These are phyloP conservation scores for Celastrina argiolus DNA, from an alignment of 2,888 invertebrate genomes.

Conservation along the genomic window DNA sequence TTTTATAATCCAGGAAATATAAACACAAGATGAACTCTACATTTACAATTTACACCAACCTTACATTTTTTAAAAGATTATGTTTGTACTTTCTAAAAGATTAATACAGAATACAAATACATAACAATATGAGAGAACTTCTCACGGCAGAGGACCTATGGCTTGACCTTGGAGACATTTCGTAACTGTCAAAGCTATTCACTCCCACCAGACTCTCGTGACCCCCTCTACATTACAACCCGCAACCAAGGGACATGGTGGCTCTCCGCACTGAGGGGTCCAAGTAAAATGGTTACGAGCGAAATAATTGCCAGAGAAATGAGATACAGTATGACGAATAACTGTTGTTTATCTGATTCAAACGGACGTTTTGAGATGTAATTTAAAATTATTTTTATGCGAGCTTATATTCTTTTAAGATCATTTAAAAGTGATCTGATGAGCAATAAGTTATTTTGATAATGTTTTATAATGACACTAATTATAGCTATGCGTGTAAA, in stretches of 20 bases:
- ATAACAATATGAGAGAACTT: slow-evolving; percentile 38
- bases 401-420: neutral
- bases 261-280: slow-evolving; percentile 32
- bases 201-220: slow-evolving; percentile 43
- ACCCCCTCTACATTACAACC: slow-evolving; percentile 22
- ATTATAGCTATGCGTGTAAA: too few relatives aligned
- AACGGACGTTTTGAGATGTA: neutral
- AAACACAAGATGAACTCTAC: too few relatives aligned
- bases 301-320: slow-evolving; percentile 59
- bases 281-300: slow-evolving; percentile 40
- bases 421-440: neutral
- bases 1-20: too few relatives aligned
- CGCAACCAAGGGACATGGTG: neutral
- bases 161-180: slow-evolving; percentile 57
- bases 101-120: slow-evolving; percentile 5
- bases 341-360: slow-evolving; percentile 29
- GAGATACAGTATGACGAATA: slow-evolving; percentile 55
- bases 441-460: too few relatives aligned
- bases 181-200: slow-evolving; percentile 65
- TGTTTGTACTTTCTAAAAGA: neutral
- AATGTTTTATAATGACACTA: too few relatives aligned
- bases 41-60: too few relatives aligned
- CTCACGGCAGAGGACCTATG: slow-evolving; percentile 65
- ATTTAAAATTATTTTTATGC: neutral
- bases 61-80: neutral